These are phyloP conservation scores for Herminia tarsipennalis DNA, from an alignment of 2,888 invertebrate genomes.

Conservation along the genomic window DNA sequence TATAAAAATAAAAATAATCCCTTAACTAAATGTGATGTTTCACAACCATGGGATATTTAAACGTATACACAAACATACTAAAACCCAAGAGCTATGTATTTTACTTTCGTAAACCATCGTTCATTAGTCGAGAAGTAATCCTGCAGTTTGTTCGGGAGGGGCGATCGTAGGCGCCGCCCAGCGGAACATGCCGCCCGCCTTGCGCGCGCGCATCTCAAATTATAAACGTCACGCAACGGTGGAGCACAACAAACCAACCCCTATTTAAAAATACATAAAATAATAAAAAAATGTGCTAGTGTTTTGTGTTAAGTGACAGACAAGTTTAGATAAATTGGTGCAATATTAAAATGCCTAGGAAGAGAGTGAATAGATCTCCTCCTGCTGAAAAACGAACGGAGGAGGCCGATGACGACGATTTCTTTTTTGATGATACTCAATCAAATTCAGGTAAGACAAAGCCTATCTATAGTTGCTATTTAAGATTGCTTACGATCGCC, in stretches of 20 bases:
- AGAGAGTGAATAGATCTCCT: conserved; percentile 68
- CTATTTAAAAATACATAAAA: conserved; percentile 17
- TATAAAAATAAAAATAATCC: conserved; percentile 8
- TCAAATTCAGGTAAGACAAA: conserved; percentile 68
- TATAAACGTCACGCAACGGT: conserved; percentile 57
- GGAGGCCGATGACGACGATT: conserved; percentile 76
- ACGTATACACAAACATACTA: conserved; percentile 29
- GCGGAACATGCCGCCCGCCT: conserved; percentile 70
- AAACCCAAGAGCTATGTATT: conserved; percentile 36
- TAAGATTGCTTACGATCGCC: not conserved
- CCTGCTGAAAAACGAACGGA: conserved; percentile 67
- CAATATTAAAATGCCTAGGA: conserved; percentile 72
- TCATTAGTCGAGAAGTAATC: conserved; percentile 62
- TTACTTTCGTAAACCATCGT: conserved; percentile 43
- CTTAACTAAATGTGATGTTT: conserved; percentile 8
- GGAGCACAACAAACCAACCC: conserved; percentile 44
- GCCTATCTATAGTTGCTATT: not conserved
- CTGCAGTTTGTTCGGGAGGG: conserved; percentile 67
- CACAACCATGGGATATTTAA: conserved; percentile 33
- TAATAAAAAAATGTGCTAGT: conserved; percentile 39
- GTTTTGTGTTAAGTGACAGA: conserved; percentile 41
- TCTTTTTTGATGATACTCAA: conserved; percentile 77
- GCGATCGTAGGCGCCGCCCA: conserved; percentile 75
- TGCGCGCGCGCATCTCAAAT: conserved; percentile 67
- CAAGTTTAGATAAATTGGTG: too few species aligned